Percentiles rank a stretch among this genome's conserved stretches.
These are phyloP conservation scores for Protophormia terraenovae DNA, from an alignment of 2,888 invertebrate genomes.

Conservation along the genomic window DNA sequence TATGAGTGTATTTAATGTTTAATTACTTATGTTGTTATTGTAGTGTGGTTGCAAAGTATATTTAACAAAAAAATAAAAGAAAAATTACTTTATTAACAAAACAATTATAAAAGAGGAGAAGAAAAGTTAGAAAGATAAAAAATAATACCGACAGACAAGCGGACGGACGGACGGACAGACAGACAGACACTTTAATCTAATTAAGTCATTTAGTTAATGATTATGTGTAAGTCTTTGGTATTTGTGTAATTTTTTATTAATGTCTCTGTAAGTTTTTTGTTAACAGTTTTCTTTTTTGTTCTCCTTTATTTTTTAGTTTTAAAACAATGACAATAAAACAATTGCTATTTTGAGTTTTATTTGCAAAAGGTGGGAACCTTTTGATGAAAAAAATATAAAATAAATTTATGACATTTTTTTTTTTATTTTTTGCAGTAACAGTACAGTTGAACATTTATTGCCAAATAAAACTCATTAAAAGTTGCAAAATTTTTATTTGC, in stretches of 20 bases:
- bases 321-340: background rate
- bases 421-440: background rate
- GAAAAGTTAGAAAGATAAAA: background rate
- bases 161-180: background rate
- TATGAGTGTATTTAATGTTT: background rate
- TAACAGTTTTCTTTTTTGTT: background rate
- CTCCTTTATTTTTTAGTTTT: background rate
- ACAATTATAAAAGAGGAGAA: background rate
- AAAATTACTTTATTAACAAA: constrained; percentile 1
- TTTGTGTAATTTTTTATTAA: background rate
- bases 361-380: constrained; percentile 5
- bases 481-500: background rate
- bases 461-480: background rate
- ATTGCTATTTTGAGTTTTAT: background rate
- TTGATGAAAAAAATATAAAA: background rate
- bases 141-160: background rate
- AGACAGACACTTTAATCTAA: background rate
- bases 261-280: background rate
- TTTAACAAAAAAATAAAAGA: constrained; percentile 2
- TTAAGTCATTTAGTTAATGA: constrained; percentile 31
- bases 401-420: background rate
- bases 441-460: background rate
- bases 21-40: background rate
- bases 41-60: too few species aligned
- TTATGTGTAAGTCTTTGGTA: background rate